phyloP scores from a whole-genome alignment of 2,113 vertebrate species.

The Catharus minimus region DNA sequence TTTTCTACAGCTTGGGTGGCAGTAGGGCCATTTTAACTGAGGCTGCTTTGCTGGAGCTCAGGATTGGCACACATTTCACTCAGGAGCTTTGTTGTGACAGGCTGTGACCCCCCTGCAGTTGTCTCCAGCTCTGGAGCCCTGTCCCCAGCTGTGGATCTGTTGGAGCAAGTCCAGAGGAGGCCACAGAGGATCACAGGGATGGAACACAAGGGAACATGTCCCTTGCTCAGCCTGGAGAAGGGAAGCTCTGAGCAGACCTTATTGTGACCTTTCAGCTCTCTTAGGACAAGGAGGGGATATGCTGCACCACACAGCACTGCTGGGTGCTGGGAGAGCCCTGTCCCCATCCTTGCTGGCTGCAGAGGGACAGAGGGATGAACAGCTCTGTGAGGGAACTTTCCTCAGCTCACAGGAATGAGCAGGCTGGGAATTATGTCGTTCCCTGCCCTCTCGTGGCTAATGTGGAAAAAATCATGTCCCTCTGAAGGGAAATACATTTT shows the following conservation, averaged over 20 bases:
- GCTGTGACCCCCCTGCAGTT: neutral
- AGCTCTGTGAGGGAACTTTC: neutral
- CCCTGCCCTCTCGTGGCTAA: conserved; percentile 47
- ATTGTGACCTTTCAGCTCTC: neutral
- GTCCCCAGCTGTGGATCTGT: neutral
- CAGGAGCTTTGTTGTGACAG: neutral
- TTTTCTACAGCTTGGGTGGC: neutral
- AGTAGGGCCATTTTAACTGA: neutral
- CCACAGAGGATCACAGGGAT: neutral
- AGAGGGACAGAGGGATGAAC: neutral
- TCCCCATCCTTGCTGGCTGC: neutral
- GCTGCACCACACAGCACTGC: neutral
- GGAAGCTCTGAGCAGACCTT: fast-evolving
- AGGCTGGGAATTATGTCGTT: neutral
- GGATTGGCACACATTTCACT: neutral
- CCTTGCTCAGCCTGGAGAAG: neutral
- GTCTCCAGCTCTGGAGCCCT: neutral
- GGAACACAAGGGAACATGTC: neutral
- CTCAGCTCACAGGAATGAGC: neutral
- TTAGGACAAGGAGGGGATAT: neutral
- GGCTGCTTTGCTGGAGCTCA: neutral
- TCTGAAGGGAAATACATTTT: neutral
- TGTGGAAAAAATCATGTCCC: neutral
- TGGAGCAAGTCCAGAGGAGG: neutral
- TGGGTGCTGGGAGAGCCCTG: neutral